Evolutionary conservation across 2,113 vertebrate genomes (phyloP).

Genomic region (Stegostoma tigrinum): DNA sequence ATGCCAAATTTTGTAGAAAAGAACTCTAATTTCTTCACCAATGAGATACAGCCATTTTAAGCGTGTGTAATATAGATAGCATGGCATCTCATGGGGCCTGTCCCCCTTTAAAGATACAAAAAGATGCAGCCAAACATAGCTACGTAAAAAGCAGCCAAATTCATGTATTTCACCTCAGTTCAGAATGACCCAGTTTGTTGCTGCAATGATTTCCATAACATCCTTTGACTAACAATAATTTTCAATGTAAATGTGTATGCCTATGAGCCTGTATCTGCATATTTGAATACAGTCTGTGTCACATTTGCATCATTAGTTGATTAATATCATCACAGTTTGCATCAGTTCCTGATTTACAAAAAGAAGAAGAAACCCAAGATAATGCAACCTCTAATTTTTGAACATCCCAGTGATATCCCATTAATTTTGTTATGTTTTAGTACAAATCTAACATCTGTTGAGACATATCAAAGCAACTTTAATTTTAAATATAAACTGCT

Average conservation of each 20-base stretch:
- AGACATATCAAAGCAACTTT: background rate
- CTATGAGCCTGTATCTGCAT: slow-evolving; percentile 30
- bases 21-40: slow-evolving; percentile 41
- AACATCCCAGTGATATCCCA: background rate
- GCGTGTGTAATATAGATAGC: slow-evolving; percentile 49
- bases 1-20: slow-evolving; percentile 38
- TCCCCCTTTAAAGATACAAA: slow-evolving; percentile 49
- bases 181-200: slow-evolving; percentile 49
- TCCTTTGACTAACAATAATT: slow-evolving; percentile 39
- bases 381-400: background rate
- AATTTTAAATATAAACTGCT: background rate
- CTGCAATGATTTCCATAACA: slow-evolving; percentile 2
- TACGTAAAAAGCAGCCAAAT: slow-evolving; percentile 50
- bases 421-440: background rate
- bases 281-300: background rate
- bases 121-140: slow-evolving; percentile 49
- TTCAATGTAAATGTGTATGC: background rate
- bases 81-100: slow-evolving; percentile 44
- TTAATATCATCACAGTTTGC: background rate
- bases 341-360: background rate
- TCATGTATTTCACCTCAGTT: slow-evolving; percentile 45
- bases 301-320: background rate
- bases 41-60: slow-evolving; percentile 43
- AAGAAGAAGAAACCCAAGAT: background rate
- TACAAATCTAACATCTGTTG: background rate